Conservation (phyloP, 2,797 vertebrate species). For the Podargus strigoides region DNA sequence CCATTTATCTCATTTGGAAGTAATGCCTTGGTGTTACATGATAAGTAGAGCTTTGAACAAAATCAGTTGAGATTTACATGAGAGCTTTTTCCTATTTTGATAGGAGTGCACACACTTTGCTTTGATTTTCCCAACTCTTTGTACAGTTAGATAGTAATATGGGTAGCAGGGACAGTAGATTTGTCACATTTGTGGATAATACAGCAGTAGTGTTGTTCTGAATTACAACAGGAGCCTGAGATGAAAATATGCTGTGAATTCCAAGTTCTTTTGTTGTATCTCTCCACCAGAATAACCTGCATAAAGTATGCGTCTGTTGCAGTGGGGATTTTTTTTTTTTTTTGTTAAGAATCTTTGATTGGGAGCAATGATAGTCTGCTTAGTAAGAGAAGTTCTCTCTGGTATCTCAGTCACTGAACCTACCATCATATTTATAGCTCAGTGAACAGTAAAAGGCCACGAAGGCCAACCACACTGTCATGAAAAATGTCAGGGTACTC, state of each 20-base stretch:
- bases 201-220: neutral
- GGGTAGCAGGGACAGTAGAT: neutral
- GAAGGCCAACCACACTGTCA: neutral
- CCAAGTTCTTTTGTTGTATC: neutral
- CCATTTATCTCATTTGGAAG: neutral
- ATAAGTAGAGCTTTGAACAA: neutral
- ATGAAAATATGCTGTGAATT: neutral
- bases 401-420: neutral
- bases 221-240: neutral
- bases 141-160: neutral
- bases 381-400: neutral
- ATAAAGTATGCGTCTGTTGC: neutral
- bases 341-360: neutral
- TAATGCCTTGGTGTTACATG: neutral
- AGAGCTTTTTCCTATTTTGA: neutral
- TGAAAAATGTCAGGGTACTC: neutral
- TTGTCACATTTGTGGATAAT: neutral
- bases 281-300: neutral
- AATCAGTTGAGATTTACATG: neutral
- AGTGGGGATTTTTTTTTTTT: neutral
- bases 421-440: rapidly evolving
- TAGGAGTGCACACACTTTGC: neutral
- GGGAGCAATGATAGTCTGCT: neutral
- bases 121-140: neutral
- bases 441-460: neutral